Evolutionary conservation across 1,140 invertebrate species (phyloP), one percentile per base, ranked within the genome.

Genomic region (Drosophila parvula): DNA sequence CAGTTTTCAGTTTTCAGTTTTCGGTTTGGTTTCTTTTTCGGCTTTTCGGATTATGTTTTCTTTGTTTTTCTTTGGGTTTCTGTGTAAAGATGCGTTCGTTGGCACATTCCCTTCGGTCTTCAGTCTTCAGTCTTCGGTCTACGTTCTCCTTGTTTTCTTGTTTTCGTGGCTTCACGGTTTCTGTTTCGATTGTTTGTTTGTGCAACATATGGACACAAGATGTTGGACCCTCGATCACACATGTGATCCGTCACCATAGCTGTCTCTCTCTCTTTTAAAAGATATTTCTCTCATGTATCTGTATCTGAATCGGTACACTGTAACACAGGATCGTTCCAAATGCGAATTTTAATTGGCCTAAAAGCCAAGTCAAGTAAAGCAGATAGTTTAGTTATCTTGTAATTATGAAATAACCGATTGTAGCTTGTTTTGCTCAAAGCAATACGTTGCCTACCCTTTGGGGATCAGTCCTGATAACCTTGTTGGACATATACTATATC

Each of bases 141-240:
- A 30, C 30, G 30, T 30, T 22, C 63, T 45, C 45, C 43, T 28
- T 22, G 22, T 51, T 53, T 63, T 67, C 44, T 65, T 43, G 51
- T 65, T 57, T 27, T 65, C 41, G 38, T 58, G 50, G 27, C 51
- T 64, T 73, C 51, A 74, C 48, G 68, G 45, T 58, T 65, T 79
- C 38, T 51, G 67, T 38, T 70, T 85, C 81, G 78, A 86, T 79
- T 82, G 82, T 86, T 86, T 86, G 83, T 89, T 83, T 86, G 68
- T 61, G 62, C 80, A 86, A 83, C 83, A 86, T 86, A 83, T 86
- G 83, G 83, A 69, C 76, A 73, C 83, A 86, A 86, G 76, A 86
- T 86, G 83, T 86, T 86, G 79, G 79, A 68, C 79, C 60, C 59
- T 58, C 70, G 71, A 59, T 70, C 68, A 68, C 76, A 78, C 84